Conservation (phyloP, 2,113 vertebrate genomes). For the Seriola dumerili region DNA sequence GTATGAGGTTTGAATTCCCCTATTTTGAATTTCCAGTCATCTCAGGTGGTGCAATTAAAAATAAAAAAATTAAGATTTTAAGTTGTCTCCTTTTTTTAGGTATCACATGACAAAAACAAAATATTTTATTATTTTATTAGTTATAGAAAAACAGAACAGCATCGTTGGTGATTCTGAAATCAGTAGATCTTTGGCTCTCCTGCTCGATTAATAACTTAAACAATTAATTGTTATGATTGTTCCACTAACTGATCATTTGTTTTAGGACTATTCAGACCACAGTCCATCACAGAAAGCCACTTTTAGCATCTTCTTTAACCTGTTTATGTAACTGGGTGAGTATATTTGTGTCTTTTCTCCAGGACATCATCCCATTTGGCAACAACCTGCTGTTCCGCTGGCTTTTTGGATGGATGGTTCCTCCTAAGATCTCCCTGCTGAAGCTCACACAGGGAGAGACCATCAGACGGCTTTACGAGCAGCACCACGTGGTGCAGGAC, state of each 20-base stretch:
- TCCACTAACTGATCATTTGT: not conserved
- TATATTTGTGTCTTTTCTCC: constrained; percentile 10
- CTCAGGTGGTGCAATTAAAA: too few species aligned
- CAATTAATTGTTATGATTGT: too few species aligned
- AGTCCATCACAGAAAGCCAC: not conserved
- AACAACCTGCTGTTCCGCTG: constrained; percentile 95
- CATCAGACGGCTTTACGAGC: constrained; percentile 93
- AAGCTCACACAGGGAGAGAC: constrained; percentile 98
- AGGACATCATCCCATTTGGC: constrained; percentile 99
- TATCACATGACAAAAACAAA: too few species aligned
- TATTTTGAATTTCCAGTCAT: too few species aligned
- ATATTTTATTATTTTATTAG: too few species aligned
- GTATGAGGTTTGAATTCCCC: too few species aligned
- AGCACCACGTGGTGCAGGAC: constrained; percentile 98
- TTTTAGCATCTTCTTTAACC: not conserved
- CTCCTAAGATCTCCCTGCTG: constrained; percentile 96
- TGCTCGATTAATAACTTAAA: too few species aligned
- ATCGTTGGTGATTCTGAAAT: too few species aligned
- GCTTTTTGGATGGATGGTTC: constrained; percentile 98
- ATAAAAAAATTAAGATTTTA: too few species aligned
- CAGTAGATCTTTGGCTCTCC: too few species aligned
- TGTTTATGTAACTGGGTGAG: not conserved
- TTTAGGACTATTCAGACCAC: not conserved
- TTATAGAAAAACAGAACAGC: too few species aligned
- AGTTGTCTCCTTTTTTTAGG: too few species aligned